phyloP scores from a whole-genome alignment of 2,888 invertebrate genomes.

The Drosophila mimica region DNA sequence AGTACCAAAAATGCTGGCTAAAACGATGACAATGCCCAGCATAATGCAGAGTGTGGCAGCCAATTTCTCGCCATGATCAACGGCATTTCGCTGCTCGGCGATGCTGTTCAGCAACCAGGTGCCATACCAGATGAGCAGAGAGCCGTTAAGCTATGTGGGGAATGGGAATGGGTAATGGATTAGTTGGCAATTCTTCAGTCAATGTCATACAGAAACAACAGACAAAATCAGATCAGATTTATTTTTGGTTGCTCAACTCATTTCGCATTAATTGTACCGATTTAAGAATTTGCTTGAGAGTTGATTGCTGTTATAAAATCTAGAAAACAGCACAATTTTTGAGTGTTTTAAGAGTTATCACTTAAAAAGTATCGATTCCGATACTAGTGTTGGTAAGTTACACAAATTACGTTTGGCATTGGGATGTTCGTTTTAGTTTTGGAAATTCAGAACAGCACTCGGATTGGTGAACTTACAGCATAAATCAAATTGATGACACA shows the following conservation, averaged over 20 bases:
- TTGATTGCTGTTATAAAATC: not conserved
- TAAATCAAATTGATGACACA: conserved; percentile 69
- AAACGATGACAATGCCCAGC: conserved; percentile 70
- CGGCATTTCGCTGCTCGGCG: conserved; percentile 48
- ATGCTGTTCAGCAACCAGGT: conserved; percentile 73
- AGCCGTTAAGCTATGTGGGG: conserved; percentile 68
- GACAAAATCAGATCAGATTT: conserved; percentile 12
- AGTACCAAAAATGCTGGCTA: conserved; percentile 69
- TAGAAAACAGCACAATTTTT: not conserved
- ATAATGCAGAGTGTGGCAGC: conserved; percentile 69
- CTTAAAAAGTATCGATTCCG: not conserved
- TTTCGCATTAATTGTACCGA: not conserved
- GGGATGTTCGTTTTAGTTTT: not conserved
- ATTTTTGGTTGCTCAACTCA: conserved; percentile 29
- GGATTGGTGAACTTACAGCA: conserved; percentile 63
- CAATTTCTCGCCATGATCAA: conserved; percentile 75
- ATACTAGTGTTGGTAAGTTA: not conserved
- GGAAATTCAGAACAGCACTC: not conserved
- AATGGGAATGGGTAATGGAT: conserved; percentile 21
- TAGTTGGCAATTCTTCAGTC: conserved; percentile 20
- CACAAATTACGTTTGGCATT: not conserved
- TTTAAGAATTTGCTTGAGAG: not conserved
- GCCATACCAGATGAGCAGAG: conserved; percentile 76
- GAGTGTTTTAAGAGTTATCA: not conserved
- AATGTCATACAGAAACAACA: conserved; percentile 42